These are phyloP conservation scores for human (Homo sapiens) DNA, from an alignment of 2,113 vertebrate species.

Conservation along the genomic window DNA sequence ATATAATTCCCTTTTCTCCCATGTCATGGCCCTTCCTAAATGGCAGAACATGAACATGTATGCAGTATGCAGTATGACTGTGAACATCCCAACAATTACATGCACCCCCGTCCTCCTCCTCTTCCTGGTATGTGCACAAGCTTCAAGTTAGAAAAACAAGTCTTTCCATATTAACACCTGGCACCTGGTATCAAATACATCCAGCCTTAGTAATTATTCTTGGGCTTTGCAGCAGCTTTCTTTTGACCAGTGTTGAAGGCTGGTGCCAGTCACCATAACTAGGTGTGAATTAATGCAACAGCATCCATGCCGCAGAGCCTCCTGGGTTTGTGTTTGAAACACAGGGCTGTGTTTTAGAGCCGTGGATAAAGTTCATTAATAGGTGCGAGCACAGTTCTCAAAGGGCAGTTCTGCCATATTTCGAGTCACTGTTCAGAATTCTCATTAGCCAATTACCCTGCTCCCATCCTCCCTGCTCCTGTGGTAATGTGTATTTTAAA, in stretches of 20 bases:
- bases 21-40: not conserved
- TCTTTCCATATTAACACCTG: constrained; percentile 69
- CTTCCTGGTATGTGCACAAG: not conserved
- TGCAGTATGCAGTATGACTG: not conserved
- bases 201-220: constrained; percentile 65
- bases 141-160: constrained; percentile 56
- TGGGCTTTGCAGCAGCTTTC: constrained; percentile 43
- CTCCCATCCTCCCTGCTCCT: constrained; percentile 62
- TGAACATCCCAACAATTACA: not conserved
- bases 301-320: constrained; percentile 26
- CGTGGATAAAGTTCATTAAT: constrained; percentile 75
- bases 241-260: constrained; percentile 75
- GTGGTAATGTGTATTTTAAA: constrained; percentile 75
- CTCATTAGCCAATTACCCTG: constrained; percentile 79
- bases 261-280: constrained; percentile 77
- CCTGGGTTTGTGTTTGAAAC: constrained; percentile 74
- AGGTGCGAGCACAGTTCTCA: constrained; percentile 78
- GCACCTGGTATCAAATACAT: constrained; percentile 56
- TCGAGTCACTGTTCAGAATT: constrained; percentile 79
- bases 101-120: rapidly evolving
- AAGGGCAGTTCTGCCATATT: constrained; percentile 76
- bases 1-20: not conserved
- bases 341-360: constrained; percentile 71
- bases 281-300: constrained; percentile 77
- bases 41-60: not conserved